phyloP scores from a whole-genome alignment of 1,140 invertebrate species.

The Calosoma granatense region DNA sequence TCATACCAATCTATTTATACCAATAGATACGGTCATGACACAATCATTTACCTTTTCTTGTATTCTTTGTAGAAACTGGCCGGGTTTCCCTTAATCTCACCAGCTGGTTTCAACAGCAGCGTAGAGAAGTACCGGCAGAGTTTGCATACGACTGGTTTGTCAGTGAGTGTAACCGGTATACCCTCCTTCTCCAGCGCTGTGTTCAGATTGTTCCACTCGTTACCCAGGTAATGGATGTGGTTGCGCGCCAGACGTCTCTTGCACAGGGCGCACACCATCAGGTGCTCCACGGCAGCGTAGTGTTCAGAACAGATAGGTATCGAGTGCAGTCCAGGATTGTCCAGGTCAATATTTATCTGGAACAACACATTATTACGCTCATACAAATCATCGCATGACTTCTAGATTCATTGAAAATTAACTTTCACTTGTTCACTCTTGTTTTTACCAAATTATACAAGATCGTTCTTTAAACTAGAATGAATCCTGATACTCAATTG shows the following conservation, averaged over 20 bases:
- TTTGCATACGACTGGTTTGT: conserved; percentile 62
- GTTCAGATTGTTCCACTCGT: conserved; percentile 56
- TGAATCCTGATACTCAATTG: too few relatives aligned
- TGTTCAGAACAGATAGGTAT: conserved; percentile 52
- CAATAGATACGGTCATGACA: too few relatives aligned
- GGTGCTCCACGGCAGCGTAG: conserved; percentile 52
- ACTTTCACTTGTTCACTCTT: too few relatives aligned
- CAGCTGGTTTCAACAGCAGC: conserved; percentile 48
- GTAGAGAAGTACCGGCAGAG: conserved; percentile 65
- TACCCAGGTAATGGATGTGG: conserved; percentile 49
- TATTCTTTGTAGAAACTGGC: conserved; percentile 54
- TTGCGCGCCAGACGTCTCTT: conserved; percentile 60
- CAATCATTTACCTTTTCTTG: conserved; percentile 38
- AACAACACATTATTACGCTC: conserved; percentile 19
- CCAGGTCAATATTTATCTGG: conserved; percentile 46
- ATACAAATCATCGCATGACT: background rate
- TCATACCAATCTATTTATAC: background rate
- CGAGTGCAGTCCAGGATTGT: conserved; percentile 46
- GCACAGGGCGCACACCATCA: conserved; percentile 64
- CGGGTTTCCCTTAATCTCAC: conserved; percentile 43
- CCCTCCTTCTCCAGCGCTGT: conserved; percentile 49
- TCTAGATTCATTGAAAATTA: conserved; percentile 8
- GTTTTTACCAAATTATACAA: background rate
- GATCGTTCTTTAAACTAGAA: too few relatives aligned
- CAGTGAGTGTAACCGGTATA: conserved; percentile 51